Conservation (phyloP, 2,797 vertebrate species). For the Amphiprion clarkii region DNA sequence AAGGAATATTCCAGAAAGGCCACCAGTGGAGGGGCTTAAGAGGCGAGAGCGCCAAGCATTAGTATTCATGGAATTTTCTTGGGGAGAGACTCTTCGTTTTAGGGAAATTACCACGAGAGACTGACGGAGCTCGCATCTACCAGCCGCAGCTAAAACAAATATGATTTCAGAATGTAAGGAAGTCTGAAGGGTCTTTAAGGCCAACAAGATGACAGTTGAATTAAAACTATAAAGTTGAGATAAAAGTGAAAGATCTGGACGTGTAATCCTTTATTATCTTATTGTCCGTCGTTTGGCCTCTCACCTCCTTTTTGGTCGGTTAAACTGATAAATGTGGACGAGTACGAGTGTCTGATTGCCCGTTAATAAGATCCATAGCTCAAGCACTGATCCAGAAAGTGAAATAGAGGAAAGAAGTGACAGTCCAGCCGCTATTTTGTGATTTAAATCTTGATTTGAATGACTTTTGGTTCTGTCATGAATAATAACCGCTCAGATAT, state of each 20-base stretch:
- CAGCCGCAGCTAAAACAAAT: too few relatives aligned
- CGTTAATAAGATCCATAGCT: background rate
- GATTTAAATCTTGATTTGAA: background rate
- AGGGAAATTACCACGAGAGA: slow-evolving; percentile 52
- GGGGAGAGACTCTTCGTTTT: slow-evolving; percentile 57
- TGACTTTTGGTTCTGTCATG: too few relatives aligned
- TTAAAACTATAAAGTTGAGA: too few relatives aligned
- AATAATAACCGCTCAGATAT: background rate
- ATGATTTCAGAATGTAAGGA: background rate
- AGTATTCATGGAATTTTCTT: slow-evolving; percentile 77
- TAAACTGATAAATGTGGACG: background rate
- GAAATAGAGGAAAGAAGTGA: background rate
- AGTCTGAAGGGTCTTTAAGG: background rate
- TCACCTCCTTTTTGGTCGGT: background rate
- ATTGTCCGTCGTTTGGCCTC: background rate
- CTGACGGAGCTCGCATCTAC: slow-evolving; percentile 32
- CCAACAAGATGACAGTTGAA: background rate
- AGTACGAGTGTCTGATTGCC: background rate
- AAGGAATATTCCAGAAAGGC: slow-evolving; percentile 72
- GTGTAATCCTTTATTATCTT: background rate
- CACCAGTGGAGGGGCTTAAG: slow-evolving; percentile 63
- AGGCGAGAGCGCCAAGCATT: slow-evolving; percentile 59
- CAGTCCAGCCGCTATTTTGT: background rate
- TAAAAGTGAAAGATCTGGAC: too few relatives aligned
- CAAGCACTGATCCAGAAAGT: background rate